Conservation (phyloP, 2,797 vertebrate genomes). For the Rachycentron canadum region DNA sequence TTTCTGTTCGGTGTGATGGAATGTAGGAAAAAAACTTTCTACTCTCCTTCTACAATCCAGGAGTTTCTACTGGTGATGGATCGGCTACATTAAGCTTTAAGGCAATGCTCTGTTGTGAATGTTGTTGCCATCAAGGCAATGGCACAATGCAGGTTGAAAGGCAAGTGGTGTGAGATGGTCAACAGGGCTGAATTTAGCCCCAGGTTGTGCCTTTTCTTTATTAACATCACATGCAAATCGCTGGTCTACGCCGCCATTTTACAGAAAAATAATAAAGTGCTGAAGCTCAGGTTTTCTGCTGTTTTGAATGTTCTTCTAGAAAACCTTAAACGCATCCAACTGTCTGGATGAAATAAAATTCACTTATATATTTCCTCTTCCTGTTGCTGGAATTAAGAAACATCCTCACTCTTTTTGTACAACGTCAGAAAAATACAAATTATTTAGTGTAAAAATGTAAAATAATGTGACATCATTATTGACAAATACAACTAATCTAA, state of each 20-base stretch:
- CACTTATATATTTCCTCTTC: no score
- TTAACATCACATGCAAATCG: not conserved
- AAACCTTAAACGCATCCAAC: not conserved
- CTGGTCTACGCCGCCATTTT: not conserved
- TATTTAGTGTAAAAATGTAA: slow-evolving; percentile 3
- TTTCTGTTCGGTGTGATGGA: slow-evolving; percentile 46
- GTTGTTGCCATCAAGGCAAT: slow-evolving; percentile 59
- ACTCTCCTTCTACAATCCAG: slow-evolving; percentile 35
- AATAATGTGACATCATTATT: not conserved
- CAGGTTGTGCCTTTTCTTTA: not conserved
- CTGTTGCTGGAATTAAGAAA: not conserved
- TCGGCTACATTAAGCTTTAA: slow-evolving; percentile 71
- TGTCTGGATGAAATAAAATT: not conserved
- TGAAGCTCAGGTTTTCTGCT: not conserved
- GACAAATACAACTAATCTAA: not conserved
- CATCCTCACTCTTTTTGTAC: not conserved
- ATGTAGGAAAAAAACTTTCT: slow-evolving; percentile 56
- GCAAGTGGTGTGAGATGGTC: slow-evolving; percentile 70
- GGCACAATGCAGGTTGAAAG: slow-evolving; percentile 72
- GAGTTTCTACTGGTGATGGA: slow-evolving; percentile 53
- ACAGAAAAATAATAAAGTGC: not conserved
- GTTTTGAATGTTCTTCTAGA: no score
- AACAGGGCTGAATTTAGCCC: not conserved
- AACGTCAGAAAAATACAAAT: not conserved
- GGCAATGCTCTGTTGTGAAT: slow-evolving; percentile 65